A percentile compares a stretch with the other conserved stretches of the same genome.
Evolutionary conservation across 1,140 invertebrate species (phyloP).

Genomic region (Magallana gigas): DNA sequence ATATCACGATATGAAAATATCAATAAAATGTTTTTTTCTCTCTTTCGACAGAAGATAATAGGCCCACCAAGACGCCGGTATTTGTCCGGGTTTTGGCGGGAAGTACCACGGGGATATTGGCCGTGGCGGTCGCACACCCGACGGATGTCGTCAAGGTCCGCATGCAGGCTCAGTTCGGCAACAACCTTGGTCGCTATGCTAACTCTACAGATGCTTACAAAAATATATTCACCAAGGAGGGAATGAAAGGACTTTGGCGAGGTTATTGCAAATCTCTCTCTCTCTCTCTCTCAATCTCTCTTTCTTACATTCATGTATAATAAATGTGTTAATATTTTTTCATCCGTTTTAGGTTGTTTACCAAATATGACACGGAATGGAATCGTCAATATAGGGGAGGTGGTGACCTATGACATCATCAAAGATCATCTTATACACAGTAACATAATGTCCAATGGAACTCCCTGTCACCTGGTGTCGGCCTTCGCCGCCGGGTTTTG

Average conservation of each 20-base stretch:
- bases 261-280: constrained; percentile 78
- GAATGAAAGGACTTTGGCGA: constrained; percentile 85
- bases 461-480: constrained; percentile 85
- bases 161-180: constrained; percentile 83
- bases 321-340: background rate
- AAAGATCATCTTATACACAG: constrained; percentile 83
- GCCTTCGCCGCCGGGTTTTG: constrained; percentile 84
- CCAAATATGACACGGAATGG: constrained; percentile 86
- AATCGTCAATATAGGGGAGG: constrained; percentile 86
- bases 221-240: constrained; percentile 83
- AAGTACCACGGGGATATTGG: constrained; percentile 84
- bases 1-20: no score
- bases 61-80: constrained; percentile 13
- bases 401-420: constrained; percentile 87
- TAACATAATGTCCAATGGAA: constrained; percentile 82
- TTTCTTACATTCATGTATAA: no score
- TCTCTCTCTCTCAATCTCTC: background rate
- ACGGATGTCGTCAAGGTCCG: constrained; percentile 88
- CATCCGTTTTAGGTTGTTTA: constrained; percentile 81
- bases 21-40: no score
- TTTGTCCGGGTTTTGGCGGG: constrained; percentile 82
- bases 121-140: constrained; percentile 85
- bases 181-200: constrained; percentile 79
- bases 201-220: constrained; percentile 84
- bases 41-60: background rate